Evolutionary conservation across 2,888 invertebrate species (phyloP).

Genomic region (Trachelus troglodyta): DNA sequence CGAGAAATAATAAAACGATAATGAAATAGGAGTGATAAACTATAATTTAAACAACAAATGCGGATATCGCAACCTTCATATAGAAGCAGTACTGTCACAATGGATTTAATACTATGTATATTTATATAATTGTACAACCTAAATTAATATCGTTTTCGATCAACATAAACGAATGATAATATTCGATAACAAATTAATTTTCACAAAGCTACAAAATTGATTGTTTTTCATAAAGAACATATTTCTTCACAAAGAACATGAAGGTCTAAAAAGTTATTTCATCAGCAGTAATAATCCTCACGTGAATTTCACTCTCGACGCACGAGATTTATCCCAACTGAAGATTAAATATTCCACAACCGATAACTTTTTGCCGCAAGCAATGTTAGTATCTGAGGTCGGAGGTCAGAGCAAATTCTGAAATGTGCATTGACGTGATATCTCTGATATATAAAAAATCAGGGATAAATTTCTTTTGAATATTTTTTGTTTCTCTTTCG

Average conservation of each 20-base stretch:
- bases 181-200: background rate
- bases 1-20: background rate
- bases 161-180: background rate
- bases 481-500: background rate
- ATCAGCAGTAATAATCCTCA: background rate
- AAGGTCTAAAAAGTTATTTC: background rate
- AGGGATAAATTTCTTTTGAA: no score
- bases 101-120: background rate
- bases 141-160: background rate
- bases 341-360: background rate
- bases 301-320: background rate
- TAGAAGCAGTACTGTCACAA: background rate
- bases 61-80: no score
- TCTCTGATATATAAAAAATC: background rate
- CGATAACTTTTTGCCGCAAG: background rate
- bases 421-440: constrained; percentile 48
- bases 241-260: background rate
- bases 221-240: background rate
- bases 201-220: background rate
- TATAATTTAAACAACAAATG: background rate
- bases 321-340: background rate
- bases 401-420: constrained; percentile 40
- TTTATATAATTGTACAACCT: background rate
- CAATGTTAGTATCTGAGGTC: constrained; percentile 38
- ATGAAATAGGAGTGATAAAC: background rate